Conservation (phyloP, 2,888 invertebrate genomes). For the Acleris holmiana region DNA sequence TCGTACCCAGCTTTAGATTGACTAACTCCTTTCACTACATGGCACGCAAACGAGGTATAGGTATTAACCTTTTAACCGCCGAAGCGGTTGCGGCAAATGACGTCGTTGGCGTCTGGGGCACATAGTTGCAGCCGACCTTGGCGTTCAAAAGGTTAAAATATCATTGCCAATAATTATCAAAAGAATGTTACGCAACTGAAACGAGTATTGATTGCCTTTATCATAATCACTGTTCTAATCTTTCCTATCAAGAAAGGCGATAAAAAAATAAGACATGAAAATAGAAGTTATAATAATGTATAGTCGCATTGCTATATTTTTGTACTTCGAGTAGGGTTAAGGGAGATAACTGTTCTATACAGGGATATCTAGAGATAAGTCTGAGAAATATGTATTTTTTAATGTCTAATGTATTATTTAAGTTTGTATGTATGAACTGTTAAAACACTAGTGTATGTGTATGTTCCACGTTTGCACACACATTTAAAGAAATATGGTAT, state of each 20-base stretch:
- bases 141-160: too few species aligned
- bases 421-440: background rate
- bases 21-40: too few species aligned
- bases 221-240: conserved; percentile 7
- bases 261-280: background rate
- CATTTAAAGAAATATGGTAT: too few species aligned
- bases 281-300: background rate
- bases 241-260: conserved; percentile 2
- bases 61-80: too few species aligned
- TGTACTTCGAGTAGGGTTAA: conserved; percentile 1
- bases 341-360: conserved; percentile 1
- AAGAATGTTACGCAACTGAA: conserved; percentile 2
- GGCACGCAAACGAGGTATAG: too few species aligned
- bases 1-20: too few species aligned
- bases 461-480: too few species aligned
- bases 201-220: conserved; percentile 15
- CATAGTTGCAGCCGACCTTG: too few species aligned
- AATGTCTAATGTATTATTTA: conserved; percentile 1
- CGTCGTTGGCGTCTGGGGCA: too few species aligned
- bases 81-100: too few species aligned
- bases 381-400: conserved; percentile 10
- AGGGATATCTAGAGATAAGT: conserved; percentile 12
- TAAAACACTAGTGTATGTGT: background rate
- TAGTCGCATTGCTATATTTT: background rate
- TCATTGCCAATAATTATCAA: background rate